phyloP scores from a whole-genome alignment of 2,113 vertebrate genomes.

The Leptocoma aspasia region DNA sequence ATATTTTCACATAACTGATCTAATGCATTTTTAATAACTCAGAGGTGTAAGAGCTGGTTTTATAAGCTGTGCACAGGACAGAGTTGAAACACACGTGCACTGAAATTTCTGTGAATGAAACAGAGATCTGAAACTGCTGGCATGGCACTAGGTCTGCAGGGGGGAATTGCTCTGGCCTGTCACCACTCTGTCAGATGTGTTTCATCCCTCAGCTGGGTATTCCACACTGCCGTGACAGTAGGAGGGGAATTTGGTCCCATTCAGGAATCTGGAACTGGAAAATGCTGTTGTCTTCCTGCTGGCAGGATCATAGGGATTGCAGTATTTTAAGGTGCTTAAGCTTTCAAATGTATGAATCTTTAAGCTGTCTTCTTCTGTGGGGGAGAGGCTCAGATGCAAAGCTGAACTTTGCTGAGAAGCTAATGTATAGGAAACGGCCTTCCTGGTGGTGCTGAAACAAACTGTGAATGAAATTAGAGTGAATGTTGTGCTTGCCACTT shows the following conservation, averaged over 20 bases:
- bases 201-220: background rate
- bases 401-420: background rate
- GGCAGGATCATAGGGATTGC: background rate
- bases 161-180: background rate
- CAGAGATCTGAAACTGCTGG: background rate
- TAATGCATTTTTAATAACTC: background rate
- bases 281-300: background rate
- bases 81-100: rapidly evolving
- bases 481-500: background rate
- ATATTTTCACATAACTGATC: background rate
- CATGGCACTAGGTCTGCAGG: background rate
- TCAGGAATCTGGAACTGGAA: background rate
- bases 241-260: background rate
- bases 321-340: background rate
- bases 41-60: background rate
- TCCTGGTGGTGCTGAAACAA: background rate
- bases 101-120: background rate
- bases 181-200: background rate
- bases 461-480: background rate
- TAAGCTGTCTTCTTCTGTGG: background rate
- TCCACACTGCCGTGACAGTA: background rate
- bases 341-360: background rate
- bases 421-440: background rate
- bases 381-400: background rate
- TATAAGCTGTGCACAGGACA: background rate